Base-by-base conservation (phyloP, 2,888 invertebrate species). In the Ennomos erosarius region DNA sequence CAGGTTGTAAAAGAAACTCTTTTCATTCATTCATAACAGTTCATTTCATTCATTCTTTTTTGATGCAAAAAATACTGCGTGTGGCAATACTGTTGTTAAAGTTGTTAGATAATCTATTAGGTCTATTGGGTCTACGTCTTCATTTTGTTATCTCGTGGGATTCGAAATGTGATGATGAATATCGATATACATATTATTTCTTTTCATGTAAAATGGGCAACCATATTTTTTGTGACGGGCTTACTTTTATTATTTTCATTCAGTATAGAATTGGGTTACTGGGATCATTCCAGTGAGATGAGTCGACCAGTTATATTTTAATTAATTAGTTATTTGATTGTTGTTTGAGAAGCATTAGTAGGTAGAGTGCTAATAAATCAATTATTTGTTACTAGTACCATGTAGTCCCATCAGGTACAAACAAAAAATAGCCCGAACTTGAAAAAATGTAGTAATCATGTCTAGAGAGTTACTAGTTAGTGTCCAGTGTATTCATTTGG, bases 81-180 rank as follows among this genome's bases (percentile, higher is more conserved):
- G 42, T 65, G 61, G 58, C 45, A 39, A 11, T 37, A 51, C 26
- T 26, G 26, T 26, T 26, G 26, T 26, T 26, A 26, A 26, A 26
- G 6, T 16, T 26, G 26, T 11, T 10, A 45, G 49, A 51, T 51
- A 57, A 57, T 51, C 48, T 60, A 47, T 55, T 47, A 45, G n/a
- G 49, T 59, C 49, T 56, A 48, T 61, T 49, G 36, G 26, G 26
- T 11, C 10, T 36, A 50, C 68, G 82, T 80, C 88, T 89, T 87
- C 84, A 89, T 90, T 83, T 79, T 76, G 72, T 73, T 72, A 79
- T 80, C 88, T 82, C 90, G 82, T 89, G 91, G 86, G 90, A 90
- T 77, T 82, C 70, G 55, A 59, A 79, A 75, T 72, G 74, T 71
- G 75, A 79, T 81, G 82, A 83, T 81, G 73, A 79, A 82, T 82